Conservation (phyloP, 2,113 vertebrate species). For the Pluvianellus socialis region DNA sequence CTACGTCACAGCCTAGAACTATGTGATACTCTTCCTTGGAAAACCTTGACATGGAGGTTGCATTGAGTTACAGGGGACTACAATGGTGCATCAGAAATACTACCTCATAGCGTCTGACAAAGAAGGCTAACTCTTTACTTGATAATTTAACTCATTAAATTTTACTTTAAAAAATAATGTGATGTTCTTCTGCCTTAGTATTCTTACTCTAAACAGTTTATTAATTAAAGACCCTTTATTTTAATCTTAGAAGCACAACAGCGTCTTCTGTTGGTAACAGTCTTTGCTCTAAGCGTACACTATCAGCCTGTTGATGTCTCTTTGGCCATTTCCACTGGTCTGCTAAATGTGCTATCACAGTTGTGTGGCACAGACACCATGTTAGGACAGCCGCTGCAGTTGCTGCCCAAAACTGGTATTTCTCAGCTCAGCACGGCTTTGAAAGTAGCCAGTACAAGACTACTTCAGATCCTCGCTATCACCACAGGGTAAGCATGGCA, state of each 20-base stretch:
- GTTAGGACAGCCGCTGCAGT: constrained; percentile 91
- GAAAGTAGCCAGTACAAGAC: constrained; percentile 93
- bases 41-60: neutral
- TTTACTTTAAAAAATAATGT: neutral
- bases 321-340: constrained; percentile 92
- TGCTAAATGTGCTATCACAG: constrained; percentile 94
- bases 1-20: neutral
- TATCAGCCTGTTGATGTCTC: constrained; percentile 98
- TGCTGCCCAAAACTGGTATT: constrained; percentile 89
- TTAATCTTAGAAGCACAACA: constrained; percentile 89
- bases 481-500: constrained; percentile 87
- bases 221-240: neutral
- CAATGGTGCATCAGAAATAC: neutral
- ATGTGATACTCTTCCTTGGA: neutral
- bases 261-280: constrained; percentile 94
- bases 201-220: neutral
- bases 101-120: neutral
- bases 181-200: neutral
- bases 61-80: neutral
- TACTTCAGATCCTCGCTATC: constrained; percentile 96
- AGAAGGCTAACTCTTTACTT: neutral
- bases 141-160: neutral
- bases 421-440: constrained; percentile 96
- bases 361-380: constrained; percentile 95
- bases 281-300: constrained; percentile 94